Evolutionary conservation across 2,113 vertebrate genomes (phyloP).

Genomic region (Cebidichthys violaceus): DNA sequence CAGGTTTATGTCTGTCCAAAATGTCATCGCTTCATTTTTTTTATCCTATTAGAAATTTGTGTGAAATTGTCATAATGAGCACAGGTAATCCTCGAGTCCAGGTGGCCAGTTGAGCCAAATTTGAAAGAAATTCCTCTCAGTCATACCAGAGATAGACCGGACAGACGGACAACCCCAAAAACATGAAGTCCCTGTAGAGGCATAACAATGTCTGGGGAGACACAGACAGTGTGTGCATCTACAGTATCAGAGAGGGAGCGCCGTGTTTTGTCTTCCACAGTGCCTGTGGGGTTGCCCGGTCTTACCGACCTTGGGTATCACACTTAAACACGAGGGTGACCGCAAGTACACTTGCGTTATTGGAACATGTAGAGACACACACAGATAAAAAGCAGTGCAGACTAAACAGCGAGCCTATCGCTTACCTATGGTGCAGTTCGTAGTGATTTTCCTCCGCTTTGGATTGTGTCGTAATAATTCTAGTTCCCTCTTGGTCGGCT

Average conservation of each 20-base stretch:
- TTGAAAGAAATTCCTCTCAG: neutral
- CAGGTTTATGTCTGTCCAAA: neutral
- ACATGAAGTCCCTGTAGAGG: neutral
- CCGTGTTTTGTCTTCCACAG: constrained; percentile 36
- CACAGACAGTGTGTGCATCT: constrained; percentile 18
- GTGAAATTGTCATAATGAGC: too few relatives aligned
- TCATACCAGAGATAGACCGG: neutral
- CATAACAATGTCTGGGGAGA: constrained; percentile 8
- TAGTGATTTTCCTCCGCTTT: constrained; percentile 98
- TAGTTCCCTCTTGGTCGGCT: constrained; percentile 97
- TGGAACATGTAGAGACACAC: constrained; percentile 21
- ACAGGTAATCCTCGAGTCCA: too few relatives aligned
- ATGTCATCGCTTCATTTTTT: neutral
- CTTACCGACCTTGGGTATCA: constrained; percentile 51
- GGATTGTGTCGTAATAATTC: constrained; percentile 99
- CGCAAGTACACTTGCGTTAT: constrained; percentile 5
- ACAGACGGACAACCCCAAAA: neutral
- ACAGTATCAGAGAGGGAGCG: constrained; percentile 45
- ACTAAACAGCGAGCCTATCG: constrained; percentile 13
- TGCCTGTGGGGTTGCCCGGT: constrained; percentile 31
- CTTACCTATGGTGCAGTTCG: constrained; percentile 99
- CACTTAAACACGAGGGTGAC: constrained; percentile 52
- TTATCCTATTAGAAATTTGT: too few relatives aligned
- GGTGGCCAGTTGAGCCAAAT: too few relatives aligned
- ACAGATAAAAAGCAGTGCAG: constrained; percentile 14